Percentiles rank a stretch among this genome's conserved stretches.
Evolutionary conservation across 2,113 vertebrate genomes (phyloP).

Genomic region (Girardinichthys multiradiatus): DNA sequence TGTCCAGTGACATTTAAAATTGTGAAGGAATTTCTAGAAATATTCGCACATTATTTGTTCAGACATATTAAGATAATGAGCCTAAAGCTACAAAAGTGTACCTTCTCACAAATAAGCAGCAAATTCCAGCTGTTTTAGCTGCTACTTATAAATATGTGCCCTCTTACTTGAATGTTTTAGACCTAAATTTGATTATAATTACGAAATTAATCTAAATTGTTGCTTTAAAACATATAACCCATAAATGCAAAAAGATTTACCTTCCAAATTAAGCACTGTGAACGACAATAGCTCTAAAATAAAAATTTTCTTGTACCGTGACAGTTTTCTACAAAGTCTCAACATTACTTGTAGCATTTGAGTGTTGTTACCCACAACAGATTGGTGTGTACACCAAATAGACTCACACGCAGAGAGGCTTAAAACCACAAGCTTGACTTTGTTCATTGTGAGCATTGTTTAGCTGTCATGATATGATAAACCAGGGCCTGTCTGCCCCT

Average conservation of each 20-base stretch:
- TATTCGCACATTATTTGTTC: too few relatives aligned
- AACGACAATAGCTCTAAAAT: not conserved
- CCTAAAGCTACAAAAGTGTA: not conserved
- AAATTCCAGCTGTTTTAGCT: not conserved
- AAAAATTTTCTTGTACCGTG: not conserved
- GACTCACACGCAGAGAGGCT: constrained; percentile 4
- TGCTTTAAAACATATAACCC: not conserved
- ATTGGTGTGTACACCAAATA: constrained; percentile 21
- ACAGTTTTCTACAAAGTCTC: not conserved
- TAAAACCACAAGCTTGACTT: constrained; percentile 35
- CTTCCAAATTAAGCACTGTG: not conserved
- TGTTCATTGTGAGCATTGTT: constrained; percentile 14
- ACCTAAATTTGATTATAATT: not conserved
- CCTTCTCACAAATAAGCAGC: too few relatives aligned
- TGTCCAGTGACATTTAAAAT: not conserved
- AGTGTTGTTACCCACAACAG: constrained; percentile 17
- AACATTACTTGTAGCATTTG: constrained; percentile 19
- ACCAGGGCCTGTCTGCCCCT: not conserved
- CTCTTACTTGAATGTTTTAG: not conserved
- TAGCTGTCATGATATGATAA: constrained; percentile 5
- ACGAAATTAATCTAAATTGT: not conserved
- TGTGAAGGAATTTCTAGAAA: too few relatives aligned
- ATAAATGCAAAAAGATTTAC: not conserved
- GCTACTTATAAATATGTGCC: too few relatives aligned
- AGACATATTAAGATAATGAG: not conserved